phyloP scores from a whole-genome alignment of 2,797 vertebrate species.

The Onychomys torridus region DNA sequence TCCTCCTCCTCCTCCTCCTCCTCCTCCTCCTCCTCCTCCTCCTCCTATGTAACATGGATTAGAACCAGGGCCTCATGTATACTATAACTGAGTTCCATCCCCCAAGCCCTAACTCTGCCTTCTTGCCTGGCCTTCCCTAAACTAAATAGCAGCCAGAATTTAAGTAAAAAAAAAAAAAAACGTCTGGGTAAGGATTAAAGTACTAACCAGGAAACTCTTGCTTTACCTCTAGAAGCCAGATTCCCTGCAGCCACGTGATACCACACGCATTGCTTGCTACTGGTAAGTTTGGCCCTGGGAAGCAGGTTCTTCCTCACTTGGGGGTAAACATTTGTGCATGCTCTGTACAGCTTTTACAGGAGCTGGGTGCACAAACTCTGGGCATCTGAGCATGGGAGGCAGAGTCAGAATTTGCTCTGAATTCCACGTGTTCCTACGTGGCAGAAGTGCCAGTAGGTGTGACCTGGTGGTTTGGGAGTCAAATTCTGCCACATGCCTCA shows the following conservation, averaged over 20 bases:
- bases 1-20: no score
- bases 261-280: no score
- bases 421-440: neutral
- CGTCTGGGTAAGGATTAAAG: neutral
- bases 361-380: neutral
- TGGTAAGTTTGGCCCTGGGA: neutral
- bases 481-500: conserved; percentile 20
- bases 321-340: neutral
- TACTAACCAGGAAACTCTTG: neutral
- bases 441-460: neutral
- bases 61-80: neutral
- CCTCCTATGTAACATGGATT: no score
- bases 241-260: neutral
- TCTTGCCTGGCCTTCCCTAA: neutral
- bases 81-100: neutral
- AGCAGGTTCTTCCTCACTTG: neutral
- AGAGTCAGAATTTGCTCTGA: neutral
- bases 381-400: neutral
- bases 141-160: neutral
- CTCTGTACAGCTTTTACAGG: neutral
- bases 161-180: neutral
- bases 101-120: neutral
- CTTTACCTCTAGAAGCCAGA: neutral
- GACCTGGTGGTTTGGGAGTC: conserved; percentile 39
- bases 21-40: no score